Evolutionary conservation across 2,113 vertebrate species (phyloP).

Genomic region (Atrichornis clamosus): DNA sequence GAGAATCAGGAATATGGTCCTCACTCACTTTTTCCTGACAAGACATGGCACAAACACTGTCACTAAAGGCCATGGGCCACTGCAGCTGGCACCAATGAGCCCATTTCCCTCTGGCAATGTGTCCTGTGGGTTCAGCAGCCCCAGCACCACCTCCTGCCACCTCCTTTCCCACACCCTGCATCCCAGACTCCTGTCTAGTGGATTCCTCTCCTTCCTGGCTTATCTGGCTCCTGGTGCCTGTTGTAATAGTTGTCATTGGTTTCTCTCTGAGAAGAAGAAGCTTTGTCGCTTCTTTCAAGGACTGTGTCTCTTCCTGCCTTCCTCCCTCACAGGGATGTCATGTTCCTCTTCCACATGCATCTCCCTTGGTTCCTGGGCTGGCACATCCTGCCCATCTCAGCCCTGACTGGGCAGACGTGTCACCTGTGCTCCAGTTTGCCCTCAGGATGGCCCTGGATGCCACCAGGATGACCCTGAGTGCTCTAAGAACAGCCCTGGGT

Average conservation of each 20-base stretch:
- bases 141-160: background rate
- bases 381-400: background rate
- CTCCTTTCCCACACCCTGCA: background rate
- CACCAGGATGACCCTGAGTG: background rate
- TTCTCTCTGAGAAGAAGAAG: background rate
- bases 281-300: background rate
- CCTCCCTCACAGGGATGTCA: background rate
- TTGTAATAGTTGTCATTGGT: background rate
- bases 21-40: background rate
- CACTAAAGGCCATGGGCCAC: background rate
- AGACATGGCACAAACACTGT: background rate
- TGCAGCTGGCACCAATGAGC: background rate
- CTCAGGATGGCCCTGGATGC: background rate
- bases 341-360: background rate
- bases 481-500: background rate
- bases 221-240: background rate
- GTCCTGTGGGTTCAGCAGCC: background rate
- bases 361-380: background rate
- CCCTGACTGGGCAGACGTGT: background rate
- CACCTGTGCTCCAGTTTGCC: background rate
- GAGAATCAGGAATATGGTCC: background rate
- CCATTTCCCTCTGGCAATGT: background rate
- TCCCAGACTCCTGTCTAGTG: background rate
- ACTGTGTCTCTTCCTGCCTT: background rate
- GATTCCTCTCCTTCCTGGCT: background rate